Evolutionary conservation across 2,113 vertebrate genomes (phyloP), one percentile per base, ranked within the genome.

Genomic region (Podilymbus podiceps): DNA sequence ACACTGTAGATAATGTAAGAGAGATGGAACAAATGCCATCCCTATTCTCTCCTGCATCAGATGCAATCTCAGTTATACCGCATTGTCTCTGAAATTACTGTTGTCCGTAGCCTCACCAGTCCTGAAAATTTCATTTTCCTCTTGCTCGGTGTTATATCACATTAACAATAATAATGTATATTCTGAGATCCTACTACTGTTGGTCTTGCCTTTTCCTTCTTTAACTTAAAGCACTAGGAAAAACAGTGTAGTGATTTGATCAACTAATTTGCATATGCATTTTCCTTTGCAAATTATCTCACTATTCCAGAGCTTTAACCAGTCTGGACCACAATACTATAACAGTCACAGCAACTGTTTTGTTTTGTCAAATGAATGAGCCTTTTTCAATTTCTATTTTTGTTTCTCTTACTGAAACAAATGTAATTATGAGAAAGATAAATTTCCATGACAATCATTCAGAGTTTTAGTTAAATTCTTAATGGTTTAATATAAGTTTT

Each of bases 201-300:
- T 77, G 38, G n/a, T 63, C 72, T 77, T 80, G 47, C 16, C 15
- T 92, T 78, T 93, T 86, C 44, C 33, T 94, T 53, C 58, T 47
- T 87, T 82, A 44, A 53, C 35, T 87, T 78, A 66, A 79, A 71
- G 30, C 49, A 72, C 30, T 7, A 58, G 23, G 71, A 85, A 94
- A 95, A 91, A 94, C 2, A 42, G 21, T 44, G 62, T 23, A 38
- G 40, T 50, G 89, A 93, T 97, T 94, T 85, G 52, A 94, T 93
- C 87, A 91, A 69, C 44, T 79, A 76, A 96, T 96, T 82, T 97
- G 66, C 93, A 94, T 96, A 79, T 69, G 53, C 30, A 89, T 96
- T 94, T 95, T 91, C 12, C 31, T 91, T 93, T 68, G 66, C 58
- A 82, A 95, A 93, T 95, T 96, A 93, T 96, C 95, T 96, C 93